Base-by-base conservation (phyloP, 1,140 invertebrate genomes). In the Aradophagus sp. region DNA sequence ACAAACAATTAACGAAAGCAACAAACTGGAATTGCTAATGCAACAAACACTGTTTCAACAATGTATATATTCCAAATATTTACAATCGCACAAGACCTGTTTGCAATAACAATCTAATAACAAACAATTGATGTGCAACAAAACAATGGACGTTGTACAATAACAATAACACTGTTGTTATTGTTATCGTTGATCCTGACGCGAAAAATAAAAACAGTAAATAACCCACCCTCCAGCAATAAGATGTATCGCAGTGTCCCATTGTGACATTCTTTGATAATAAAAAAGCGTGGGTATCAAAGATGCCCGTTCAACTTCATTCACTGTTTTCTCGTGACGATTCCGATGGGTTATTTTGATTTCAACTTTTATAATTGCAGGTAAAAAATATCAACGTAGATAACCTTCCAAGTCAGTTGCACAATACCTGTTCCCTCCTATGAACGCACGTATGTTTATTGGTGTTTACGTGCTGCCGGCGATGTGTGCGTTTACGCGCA, bases 161-260 rank as follows among this genome's bases (percentile, higher is more conserved):
- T 23, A 23, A 0, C 1, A n/a, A n/a, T n/a, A n/a, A n/a, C n/a
- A 38, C 6, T 17, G 11, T 14, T 39, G 8, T 26, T 23, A 39
- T 23, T 26, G 13, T 16, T 29, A 29, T 29, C 20, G 20, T 23
- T 4, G 20, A 23, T n/a, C 7, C 2, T 15, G 13, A 5, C 13
- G 8, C 29, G 11, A 8, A 44, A 45, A 45, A 56, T 20, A 14
- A 59, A 69, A 61, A 50, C 17, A 48, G 36, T 29, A 66, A 70
- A 76, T 55, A 84, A 87, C 91, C 89, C 87, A 95, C 93, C 93
- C 93, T 88, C 93, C 93, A 81, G 93, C 93, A 71, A 95, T 88
- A 74, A 95, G 89, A 87, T 95, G 93, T 85, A 95, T 93, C 55
- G 93, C 87, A 69, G 93, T 93, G 86, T 95, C 93, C 83, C 89